phyloP scores from a whole-genome alignment of 1,140 invertebrate species.

The Calosoma granatense region DNA sequence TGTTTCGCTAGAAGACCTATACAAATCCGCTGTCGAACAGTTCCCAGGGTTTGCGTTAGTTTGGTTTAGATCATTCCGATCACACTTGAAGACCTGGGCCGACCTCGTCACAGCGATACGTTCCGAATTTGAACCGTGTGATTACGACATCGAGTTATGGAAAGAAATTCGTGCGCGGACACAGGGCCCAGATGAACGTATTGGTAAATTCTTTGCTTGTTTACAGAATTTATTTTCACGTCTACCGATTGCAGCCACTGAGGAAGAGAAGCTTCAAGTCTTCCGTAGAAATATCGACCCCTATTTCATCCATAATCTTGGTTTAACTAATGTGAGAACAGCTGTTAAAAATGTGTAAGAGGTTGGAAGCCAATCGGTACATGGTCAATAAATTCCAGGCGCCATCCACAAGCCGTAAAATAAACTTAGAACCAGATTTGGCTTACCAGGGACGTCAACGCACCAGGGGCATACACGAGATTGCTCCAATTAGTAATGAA shows the following conservation, averaged over 20 bases:
- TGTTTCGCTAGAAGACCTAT: background rate
- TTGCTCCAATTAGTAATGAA: too few species aligned
- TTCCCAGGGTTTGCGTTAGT: background rate
- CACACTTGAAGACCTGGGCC: background rate
- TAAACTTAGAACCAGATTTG: too few species aligned
- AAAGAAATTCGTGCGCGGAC: background rate
- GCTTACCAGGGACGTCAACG: too few species aligned
- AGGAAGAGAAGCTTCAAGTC: background rate
- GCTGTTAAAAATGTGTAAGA: too few species aligned
- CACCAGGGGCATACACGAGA: too few species aligned
- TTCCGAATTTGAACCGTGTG: background rate
- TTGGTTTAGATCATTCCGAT: background rate
- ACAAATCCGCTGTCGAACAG: background rate
- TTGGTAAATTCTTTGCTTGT: background rate
- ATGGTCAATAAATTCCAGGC: too few species aligned
- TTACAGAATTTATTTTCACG: background rate
- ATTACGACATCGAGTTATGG: background rate
- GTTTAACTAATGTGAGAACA: too few species aligned
- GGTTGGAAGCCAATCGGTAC: too few species aligned
- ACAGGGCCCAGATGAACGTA: background rate
- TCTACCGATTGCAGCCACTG: background rate
- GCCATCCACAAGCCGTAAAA: too few species aligned
- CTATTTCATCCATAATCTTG: conserved; percentile 10
- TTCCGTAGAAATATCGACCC: background rate
- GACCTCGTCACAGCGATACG: background rate